phyloP scores from a whole-genome alignment of 2,888 invertebrate species.

The Caenorhabditis japonica region DNA sequence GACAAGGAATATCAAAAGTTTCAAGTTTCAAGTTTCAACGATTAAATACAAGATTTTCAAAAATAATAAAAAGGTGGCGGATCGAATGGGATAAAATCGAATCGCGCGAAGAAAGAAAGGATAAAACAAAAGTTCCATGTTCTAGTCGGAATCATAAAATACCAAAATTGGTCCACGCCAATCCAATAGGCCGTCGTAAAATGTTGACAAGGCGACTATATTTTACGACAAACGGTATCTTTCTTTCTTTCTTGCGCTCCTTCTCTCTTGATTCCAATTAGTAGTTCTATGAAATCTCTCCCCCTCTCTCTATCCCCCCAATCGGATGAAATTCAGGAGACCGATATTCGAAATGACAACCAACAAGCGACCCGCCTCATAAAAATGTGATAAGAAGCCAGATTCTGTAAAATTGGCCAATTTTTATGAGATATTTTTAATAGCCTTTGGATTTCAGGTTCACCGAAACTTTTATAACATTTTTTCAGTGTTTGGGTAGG shows the following conservation, averaged over 20 bases:
- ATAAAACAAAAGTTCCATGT: conserved; percentile 38
- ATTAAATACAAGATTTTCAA: background rate
- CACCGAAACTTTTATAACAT: background rate
- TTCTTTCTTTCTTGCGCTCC: background rate
- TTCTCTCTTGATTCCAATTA: background rate
- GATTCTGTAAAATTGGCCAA: conserved; percentile 1
- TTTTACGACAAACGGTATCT: conserved; percentile 51
- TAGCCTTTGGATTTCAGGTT: conserved; percentile 6
- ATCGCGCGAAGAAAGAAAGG: conserved; percentile 6
- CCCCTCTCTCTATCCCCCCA: background rate
- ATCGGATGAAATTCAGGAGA: conserved; percentile 37
- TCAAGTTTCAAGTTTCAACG: background rate
- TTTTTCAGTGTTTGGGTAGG: no score
- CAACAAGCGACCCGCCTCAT: conserved; percentile 32
- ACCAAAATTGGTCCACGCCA: conserved; percentile 47
- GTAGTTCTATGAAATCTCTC: conserved; percentile 1
- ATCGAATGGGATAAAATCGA: conserved; percentile 1
- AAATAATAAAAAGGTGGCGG: conserved; percentile 12
- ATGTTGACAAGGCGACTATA: conserved; percentile 54
- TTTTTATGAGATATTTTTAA: conserved; percentile 34
- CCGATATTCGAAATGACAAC: conserved; percentile 49
- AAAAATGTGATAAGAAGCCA: conserved; percentile 50
- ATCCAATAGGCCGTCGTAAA: conserved; percentile 55
- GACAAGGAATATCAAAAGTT: background rate
- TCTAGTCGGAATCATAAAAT: conserved; percentile 42